These are phyloP conservation scores for Poecilia gillii DNA, from an alignment of 2,797 vertebrate species.

Conservation along the genomic window DNA sequence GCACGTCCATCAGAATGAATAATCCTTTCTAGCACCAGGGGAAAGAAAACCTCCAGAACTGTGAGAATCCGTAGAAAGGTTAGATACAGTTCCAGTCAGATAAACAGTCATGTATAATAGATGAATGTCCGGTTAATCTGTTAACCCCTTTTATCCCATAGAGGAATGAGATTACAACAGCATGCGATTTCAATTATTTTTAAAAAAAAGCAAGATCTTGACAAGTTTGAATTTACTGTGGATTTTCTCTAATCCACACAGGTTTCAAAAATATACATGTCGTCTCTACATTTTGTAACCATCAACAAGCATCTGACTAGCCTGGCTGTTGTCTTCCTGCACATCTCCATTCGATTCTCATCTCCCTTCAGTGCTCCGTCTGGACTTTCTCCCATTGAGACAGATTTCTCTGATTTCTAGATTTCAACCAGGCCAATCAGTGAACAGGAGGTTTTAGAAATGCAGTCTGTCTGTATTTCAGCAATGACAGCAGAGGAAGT, in stretches of 20 bases:
- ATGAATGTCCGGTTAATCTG: not conserved
- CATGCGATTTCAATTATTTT: not conserved
- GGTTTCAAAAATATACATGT: not conserved
- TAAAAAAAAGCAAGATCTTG: not conserved
- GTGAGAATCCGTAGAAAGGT: constrained; percentile 13
- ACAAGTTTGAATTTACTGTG: not conserved
- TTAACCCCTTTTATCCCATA: not conserved
- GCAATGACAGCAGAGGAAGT: no score
- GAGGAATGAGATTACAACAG: not conserved
- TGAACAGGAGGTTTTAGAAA: no score
- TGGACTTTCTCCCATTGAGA: no score
- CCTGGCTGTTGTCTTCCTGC: no score
- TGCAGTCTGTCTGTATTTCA: no score
- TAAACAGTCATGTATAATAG: not conserved
- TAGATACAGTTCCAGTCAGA: not conserved
- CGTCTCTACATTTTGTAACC: not conserved
- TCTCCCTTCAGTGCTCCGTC: no score
- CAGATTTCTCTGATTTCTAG: no score
- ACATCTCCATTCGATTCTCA: no score
- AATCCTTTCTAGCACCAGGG: not conserved
- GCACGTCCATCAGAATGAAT: constrained; percentile 30
- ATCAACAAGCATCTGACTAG: not conserved
- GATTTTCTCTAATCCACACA: not conserved
- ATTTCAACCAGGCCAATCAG: no score
- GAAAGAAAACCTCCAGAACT: not conserved